Conservation (phyloP, 2,797 vertebrate genomes). For the Acanthopagrus latus region DNA sequence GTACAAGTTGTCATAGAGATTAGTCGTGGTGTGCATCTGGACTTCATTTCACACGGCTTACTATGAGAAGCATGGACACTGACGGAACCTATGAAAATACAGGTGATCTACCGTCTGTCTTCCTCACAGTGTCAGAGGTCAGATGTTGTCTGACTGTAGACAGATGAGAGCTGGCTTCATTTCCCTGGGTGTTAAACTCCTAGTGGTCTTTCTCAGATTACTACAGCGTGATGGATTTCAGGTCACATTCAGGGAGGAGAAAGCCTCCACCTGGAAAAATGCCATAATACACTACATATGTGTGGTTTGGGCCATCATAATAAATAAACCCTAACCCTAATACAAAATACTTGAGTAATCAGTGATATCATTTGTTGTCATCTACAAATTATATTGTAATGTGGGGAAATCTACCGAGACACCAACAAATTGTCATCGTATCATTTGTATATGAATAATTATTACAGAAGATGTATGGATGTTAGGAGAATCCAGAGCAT, state of each 20-base stretch:
- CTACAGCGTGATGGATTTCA: background rate
- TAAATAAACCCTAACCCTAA: background rate
- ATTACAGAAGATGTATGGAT: too few relatives aligned
- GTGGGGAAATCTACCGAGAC: background rate
- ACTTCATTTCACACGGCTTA: background rate
- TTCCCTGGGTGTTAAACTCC: background rate
- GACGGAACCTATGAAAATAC: background rate
- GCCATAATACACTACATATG: background rate
- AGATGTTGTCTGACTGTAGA: background rate
- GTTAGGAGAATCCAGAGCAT: too few relatives aligned
- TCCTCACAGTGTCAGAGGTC: constrained; percentile 1
- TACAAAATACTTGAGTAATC: too few relatives aligned
- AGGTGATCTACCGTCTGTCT: background rate
- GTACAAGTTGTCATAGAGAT: background rate
- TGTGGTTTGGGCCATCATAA: too few relatives aligned
- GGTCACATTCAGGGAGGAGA: background rate
- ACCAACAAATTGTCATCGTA: too few relatives aligned
- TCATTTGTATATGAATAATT: too few relatives aligned
- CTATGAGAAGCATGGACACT: background rate
- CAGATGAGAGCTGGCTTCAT: constrained; percentile 4
- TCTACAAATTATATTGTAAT: too few relatives aligned
- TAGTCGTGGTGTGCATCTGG: background rate
- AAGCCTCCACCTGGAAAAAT: background rate
- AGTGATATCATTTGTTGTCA: too few relatives aligned
- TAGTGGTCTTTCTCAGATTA: background rate